Conservation (phyloP, 1,140 invertebrate species). For the Papilio polyxenes region DNA sequence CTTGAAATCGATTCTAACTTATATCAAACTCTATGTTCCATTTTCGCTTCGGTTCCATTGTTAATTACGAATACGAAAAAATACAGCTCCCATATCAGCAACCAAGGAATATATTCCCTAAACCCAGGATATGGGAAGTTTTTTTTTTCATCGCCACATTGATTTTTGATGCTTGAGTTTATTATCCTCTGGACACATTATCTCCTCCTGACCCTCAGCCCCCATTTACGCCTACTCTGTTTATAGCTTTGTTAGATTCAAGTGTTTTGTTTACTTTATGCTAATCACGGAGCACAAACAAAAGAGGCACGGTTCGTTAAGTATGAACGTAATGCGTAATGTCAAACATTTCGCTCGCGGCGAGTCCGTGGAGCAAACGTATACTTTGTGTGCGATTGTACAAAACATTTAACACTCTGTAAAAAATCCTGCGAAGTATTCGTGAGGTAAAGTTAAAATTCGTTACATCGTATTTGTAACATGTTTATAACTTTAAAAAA, state of each 20-base stretch:
- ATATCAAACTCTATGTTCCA: too few species aligned
- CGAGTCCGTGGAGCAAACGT: not conserved
- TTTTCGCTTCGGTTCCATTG: too few species aligned
- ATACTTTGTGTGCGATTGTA: not conserved
- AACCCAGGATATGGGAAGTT: not conserved
- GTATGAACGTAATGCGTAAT: conserved; percentile 24
- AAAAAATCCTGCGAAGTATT: conserved; percentile 1
- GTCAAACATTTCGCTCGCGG: conserved; percentile 19
- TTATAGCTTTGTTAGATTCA: conserved; percentile 13
- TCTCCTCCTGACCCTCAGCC: not conserved
- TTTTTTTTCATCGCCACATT: not conserved
- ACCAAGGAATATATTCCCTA: not conserved
- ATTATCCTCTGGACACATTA: not conserved
- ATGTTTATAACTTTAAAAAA: not conserved
- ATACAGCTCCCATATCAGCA: not conserved
- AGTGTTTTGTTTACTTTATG: conserved; percentile 26
- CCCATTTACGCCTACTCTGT: not conserved
- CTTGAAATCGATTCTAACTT: too few species aligned
- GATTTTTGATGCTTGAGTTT: not conserved
- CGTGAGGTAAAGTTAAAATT: not conserved
- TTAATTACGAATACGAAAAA: not conserved
- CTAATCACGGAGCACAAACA: conserved; percentile 12
- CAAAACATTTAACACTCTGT: not conserved
- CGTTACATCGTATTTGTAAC: not conserved
- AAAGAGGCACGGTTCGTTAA: conserved; percentile 22